phyloP scores from a whole-genome alignment of 2,797 vertebrate species.

The Podargus strigoides region DNA sequence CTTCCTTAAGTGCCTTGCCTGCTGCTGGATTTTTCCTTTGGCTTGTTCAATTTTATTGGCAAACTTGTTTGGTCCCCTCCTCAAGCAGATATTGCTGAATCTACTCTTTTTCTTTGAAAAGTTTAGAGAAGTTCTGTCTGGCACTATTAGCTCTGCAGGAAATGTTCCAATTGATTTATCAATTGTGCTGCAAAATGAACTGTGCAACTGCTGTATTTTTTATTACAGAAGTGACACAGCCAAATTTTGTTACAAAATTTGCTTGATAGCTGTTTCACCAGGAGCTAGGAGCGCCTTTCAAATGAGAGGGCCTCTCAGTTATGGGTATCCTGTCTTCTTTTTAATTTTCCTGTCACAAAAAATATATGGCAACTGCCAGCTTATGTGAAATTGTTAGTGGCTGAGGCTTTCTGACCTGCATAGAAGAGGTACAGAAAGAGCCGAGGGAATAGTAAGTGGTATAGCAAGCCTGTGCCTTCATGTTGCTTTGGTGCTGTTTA shows the following conservation, averaged over 20 bases:
- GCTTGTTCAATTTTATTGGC: background rate
- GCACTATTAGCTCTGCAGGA: background rate
- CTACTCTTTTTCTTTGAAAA: background rate
- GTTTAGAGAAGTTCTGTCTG: conserved; percentile 4
- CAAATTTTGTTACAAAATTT: background rate
- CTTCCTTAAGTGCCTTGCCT: background rate
- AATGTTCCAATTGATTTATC: background rate
- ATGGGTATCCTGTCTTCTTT: conserved; percentile 19
- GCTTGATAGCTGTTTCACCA: background rate
- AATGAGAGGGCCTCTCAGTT: background rate
- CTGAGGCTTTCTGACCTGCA: background rate
- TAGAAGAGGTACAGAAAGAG: background rate
- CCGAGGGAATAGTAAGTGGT: background rate
- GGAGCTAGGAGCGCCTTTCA: background rate
- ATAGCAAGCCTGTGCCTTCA: background rate
- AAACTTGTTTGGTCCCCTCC: background rate
- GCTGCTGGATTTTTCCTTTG: background rate
- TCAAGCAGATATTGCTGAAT: background rate
- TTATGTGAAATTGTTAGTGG: background rate
- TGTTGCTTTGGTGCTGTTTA: background rate
- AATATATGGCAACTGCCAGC: background rate
- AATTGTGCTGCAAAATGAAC: conserved; percentile 24
- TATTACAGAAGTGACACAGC: conserved; percentile 38
- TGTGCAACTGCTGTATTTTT: conserved; percentile 30
- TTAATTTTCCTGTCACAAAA: conserved; percentile 10